Conservation (phyloP, 2,113 vertebrate species). For the Thalassarche chlororhynchos region DNA sequence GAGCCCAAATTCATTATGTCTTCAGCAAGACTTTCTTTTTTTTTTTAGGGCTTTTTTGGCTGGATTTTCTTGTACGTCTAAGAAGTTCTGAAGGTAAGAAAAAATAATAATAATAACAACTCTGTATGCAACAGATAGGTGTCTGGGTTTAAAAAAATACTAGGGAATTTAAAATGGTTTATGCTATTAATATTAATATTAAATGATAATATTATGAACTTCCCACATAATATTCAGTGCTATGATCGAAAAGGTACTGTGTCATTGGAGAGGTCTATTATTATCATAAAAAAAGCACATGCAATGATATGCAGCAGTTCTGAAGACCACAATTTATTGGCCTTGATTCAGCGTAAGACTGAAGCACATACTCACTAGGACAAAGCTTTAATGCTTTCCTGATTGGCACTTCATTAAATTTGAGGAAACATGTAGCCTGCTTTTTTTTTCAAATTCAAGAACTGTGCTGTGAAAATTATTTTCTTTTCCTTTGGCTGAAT, state of each 20-base stretch:
- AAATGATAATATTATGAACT: not conserved
- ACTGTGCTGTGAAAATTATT: not conserved
- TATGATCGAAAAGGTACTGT: not conserved
- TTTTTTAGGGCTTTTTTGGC: not conserved
- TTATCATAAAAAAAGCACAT: not conserved
- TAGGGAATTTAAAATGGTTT: not conserved
- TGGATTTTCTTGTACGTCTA: not conserved
- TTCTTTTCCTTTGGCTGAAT: not conserved
- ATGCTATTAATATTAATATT: not conserved
- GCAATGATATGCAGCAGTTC: not conserved
- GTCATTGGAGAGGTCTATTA: not conserved
- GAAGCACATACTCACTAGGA: not conserved
- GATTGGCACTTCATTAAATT: not conserved
- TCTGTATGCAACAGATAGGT: not conserved
- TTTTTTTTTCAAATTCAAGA: not conserved
- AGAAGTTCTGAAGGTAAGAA: not conserved
- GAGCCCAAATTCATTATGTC: not conserved
- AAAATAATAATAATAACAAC: not conserved
- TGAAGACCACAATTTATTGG: not conserved
- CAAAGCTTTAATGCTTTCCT: not conserved
- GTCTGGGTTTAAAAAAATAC: not conserved
- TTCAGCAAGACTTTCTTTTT: not conserved
- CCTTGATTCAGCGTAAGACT: not conserved
- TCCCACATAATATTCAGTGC: not conserved
- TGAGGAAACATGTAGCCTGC: not conserved